Evolutionary conservation across 2,113 vertebrate genomes (phyloP), one percentile per base, ranked within the genome.

Genomic region (Polypterus bichir): DNA sequence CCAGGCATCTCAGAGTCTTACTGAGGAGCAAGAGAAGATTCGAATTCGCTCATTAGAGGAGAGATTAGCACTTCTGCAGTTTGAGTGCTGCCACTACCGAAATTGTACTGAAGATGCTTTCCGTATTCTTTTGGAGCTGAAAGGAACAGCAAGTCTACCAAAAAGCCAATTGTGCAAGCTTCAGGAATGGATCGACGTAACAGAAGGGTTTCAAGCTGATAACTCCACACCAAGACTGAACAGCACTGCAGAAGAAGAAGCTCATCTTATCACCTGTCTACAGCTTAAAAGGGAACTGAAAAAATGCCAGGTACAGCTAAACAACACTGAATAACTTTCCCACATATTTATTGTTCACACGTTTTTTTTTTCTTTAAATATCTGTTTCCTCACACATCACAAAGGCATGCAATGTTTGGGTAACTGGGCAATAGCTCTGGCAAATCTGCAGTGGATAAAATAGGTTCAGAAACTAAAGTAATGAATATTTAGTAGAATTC

Each of bases 231-330:
- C 69, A 48, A 67, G 69, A 61, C 62, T 55, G 62, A 70, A 70
- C 44, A 54, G 49, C 3, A 67, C 11, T 6, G 61, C 68, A 57
- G 70, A 73, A 65, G 81, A 82, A 58, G 77, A 78, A 44, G 59
- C 72, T 4, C 73, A 81, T 64, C 79, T 83, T 54, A 51, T 75
- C 60, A 80, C 81, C 11, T 55, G 86, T 60, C 71, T 84, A 65
- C 85, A 91, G 58, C 81, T 90, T 51, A 87, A 84, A 67, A 79
- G 78, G 62, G 89, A 93, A 59, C 81, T 91, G 27, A 79, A 78
- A 66, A 85, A 85, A 79, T 90, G 80, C 74, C 87, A 94, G 92
- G 92, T 95, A 89, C 69, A 65, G 61, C n/a, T n/a, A n/a, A n/a
- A 27, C 27, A 27, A 27, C 27, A 27, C 27, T 27, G 27, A 27